phyloP scores from a whole-genome alignment of 30 jellyfish, hydroid and myxozoan species.

The Hydractinia echinata region DNA sequence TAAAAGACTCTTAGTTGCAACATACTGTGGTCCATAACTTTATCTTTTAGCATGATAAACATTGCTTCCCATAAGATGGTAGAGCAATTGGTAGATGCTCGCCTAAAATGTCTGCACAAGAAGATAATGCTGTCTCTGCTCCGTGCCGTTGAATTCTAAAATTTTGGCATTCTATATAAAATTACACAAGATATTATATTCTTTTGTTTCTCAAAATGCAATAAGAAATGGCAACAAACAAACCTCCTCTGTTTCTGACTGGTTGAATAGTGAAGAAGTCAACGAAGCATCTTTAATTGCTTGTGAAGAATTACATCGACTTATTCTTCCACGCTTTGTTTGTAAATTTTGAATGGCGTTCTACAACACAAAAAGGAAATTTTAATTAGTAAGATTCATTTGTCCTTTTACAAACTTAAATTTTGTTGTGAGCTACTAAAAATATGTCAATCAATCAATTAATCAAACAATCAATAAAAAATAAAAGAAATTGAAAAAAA shows the following conservation, averaged over 20 bases:
- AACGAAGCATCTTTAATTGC: conserved; percentile 42
- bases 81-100: conserved; percentile 42
- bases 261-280: conserved; percentile 18
- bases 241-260: conserved; percentile 61
- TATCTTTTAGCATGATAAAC: conserved; percentile 2
- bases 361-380: conserved; percentile 12
- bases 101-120: conserved; percentile 46
- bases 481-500: neutral
- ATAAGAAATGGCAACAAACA: neutral
- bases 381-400: neutral
- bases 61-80: conserved; percentile 75
- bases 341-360: conserved; percentile 47
- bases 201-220: no score
- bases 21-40: neutral
- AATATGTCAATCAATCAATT: no score
- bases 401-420: no score
- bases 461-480: neutral
- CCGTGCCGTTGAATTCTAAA: conserved; percentile 66
- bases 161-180: conserved; percentile 40
- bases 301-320: conserved; percentile 56
- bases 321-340: conserved; percentile 36
- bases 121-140: conserved; percentile 62
- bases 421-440: no score
- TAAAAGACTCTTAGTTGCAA: no score
- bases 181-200: neutral